Evolutionary conservation across 2,797 vertebrate genomes (phyloP), one percentile per base, ranked within the genome.

Genomic region (Carduelis carduelis): DNA sequence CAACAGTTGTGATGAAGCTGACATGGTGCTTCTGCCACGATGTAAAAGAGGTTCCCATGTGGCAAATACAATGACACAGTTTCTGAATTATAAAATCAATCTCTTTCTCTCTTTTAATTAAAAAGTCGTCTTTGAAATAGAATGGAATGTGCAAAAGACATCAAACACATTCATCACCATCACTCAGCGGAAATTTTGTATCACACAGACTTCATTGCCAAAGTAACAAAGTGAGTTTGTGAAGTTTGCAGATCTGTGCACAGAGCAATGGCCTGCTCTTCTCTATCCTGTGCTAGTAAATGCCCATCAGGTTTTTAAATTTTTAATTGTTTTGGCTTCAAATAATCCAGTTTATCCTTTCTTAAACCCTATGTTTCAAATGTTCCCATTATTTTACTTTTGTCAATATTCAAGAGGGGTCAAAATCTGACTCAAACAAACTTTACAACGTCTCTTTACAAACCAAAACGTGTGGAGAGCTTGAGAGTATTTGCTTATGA

Each of bases 381-480:
- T 52, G 10, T 41, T 83, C 9, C 41, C 6, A 22, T 41, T 59
- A 47, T 85, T 77, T 79, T 84, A 20, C 52, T 77, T 77, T 81
- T 46, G 8, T 56, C 41, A 56, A 27, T 37, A 35, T 60, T 39
- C 22, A 49, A 87, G 81, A 49, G 7, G 71, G 30, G 49, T 90
- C 82, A 87, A 63, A 74, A 60, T 75, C 55, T 93, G 71, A 76
- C 64, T 71, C 59, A 10, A 83, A 59, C 44, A 61, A 76, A 39
- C 43, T 93, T 80, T 57, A 22, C 28, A 59, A 43, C 23, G 4
- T 34, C 50, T 89, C 75, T 90, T 93, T 87, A 94, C 95, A 86
- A 86, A 68, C n/a, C 32, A 88, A 93, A 92, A 93, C 18, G 14
- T 85, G 50, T 39, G 64, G 69, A 94, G 49, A 93, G 21, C 28